A percentile compares a stretch with the other conserved stretches of the same genome.
Evolutionary conservation across 1,140 invertebrate genomes (phyloP).

Genomic region (Chlorops oryzae): DNA sequence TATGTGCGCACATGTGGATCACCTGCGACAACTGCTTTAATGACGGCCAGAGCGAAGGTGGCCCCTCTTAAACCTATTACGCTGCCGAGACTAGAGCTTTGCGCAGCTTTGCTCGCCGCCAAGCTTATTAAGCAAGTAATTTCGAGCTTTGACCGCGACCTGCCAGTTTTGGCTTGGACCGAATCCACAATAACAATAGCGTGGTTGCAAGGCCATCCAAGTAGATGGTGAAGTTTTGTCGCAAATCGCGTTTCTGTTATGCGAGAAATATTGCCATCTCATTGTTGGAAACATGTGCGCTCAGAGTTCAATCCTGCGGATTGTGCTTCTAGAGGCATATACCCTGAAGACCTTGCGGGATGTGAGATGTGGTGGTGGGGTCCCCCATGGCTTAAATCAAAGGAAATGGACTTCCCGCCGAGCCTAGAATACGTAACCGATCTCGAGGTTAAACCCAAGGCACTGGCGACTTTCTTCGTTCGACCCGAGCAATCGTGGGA

Average conservation of each 20-base stretch:
- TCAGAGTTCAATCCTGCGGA: conserved; percentile 36
- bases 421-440: no score
- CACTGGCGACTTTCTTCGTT: no score
- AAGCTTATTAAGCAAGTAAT: neutral
- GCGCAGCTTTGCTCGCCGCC: neutral
- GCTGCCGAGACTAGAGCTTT: neutral
- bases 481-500: no score
- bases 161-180: conserved; percentile 18
- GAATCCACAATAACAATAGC: conserved; percentile 34
- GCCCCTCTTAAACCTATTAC: conserved; percentile 10
- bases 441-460: no score
- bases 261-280: conserved; percentile 14
- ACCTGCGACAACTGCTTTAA: no score
- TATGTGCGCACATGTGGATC: no score
- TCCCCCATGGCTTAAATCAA: neutral
- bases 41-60: conserved; percentile 18
- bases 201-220: conserved; percentile 30
- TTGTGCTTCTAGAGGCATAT: no score
- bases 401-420: neutral
- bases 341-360: no score
- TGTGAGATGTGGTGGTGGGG: no score
- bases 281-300: conserved; percentile 26
- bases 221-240: conserved; percentile 38
- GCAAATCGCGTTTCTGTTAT: conserved; percentile 38
- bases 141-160: neutral